phyloP scores from a whole-genome alignment of 2,888 invertebrate genomes.

The Keiferia lycopersicella region DNA sequence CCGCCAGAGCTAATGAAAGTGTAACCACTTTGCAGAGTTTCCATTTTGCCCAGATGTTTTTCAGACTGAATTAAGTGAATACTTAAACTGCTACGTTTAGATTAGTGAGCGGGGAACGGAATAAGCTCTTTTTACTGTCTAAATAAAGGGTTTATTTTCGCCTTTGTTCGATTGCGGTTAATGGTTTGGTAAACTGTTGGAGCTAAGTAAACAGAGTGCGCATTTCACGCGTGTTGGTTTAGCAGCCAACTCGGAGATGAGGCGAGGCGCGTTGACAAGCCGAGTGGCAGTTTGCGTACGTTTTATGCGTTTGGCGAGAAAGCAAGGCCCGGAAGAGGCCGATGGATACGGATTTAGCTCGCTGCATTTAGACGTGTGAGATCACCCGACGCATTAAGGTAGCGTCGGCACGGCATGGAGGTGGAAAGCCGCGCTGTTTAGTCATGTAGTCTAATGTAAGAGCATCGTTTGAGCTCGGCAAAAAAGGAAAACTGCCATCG shows the following conservation, averaged over 20 bases:
- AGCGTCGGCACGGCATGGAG: conserved; percentile 37
- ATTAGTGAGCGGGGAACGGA: conserved; percentile 25
- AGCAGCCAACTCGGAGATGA: conserved; percentile 50
- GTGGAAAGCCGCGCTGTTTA: conserved; percentile 33
- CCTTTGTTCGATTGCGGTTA: conserved; percentile 50
- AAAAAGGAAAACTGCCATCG: conserved; percentile 9
- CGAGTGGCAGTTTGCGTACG: conserved; percentile 69
- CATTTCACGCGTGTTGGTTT: conserved; percentile 59
- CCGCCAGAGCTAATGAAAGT: conserved; percentile 30
- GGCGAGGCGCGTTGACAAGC: conserved; percentile 62
- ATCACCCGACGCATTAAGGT: conserved; percentile 62
- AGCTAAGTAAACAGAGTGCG: conserved; percentile 58
- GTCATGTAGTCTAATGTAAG: conserved; percentile 29
- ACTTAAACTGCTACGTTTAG: conserved; percentile 26
- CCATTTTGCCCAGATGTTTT: conserved; percentile 28
- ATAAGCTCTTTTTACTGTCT: conserved; percentile 35
- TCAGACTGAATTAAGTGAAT: conserved; percentile 29
- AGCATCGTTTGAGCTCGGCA: conserved; percentile 16
- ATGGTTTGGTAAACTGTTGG: conserved; percentile 61
- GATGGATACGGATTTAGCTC: conserved; percentile 70
- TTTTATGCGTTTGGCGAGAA: conserved; percentile 72
- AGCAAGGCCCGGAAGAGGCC: conserved; percentile 69
- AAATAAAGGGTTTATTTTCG: conserved; percentile 42
- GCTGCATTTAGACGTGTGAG: conserved; percentile 74
- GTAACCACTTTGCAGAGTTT: conserved; percentile 30